Conservation (phyloP, 2,113 vertebrate genomes). For the Burhinus bistriatus region DNA sequence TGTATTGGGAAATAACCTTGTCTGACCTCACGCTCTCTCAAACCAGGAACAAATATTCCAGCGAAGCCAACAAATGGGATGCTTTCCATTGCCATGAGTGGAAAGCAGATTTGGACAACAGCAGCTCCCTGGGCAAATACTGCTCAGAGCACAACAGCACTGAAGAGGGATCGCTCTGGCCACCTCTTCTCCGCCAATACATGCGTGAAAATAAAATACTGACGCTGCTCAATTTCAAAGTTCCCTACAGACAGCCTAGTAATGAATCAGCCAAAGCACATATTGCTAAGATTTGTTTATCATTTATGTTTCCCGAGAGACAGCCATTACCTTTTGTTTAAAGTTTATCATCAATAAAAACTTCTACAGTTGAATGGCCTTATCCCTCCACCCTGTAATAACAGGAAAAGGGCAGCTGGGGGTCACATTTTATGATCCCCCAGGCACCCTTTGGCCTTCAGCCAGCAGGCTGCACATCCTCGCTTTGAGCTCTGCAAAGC, state of each 20-base stretch:
- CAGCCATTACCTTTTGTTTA: not conserved
- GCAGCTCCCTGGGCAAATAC: not conserved
- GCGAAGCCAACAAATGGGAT: not conserved
- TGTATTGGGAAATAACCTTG: not conserved
- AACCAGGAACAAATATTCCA: not conserved
- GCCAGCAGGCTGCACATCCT: not conserved
- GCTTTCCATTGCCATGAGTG: not conserved
- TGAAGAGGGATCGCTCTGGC: not conserved
- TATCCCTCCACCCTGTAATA: not conserved
- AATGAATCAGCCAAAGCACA: not conserved
- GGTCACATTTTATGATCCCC: not conserved
- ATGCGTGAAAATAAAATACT: not conserved
- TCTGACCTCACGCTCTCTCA: not conserved
- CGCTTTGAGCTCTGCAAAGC: not conserved
- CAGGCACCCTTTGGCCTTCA: not conserved
- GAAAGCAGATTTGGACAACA: not conserved
- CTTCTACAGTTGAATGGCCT: not conserved
- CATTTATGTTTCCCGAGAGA: not conserved
- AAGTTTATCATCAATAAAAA: conserved; percentile 28
- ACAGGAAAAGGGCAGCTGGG: not conserved
- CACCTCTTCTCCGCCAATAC: not conserved
- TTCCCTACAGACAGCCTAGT: not conserved
- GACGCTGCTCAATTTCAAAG: not conserved
- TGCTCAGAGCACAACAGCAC: not conserved
- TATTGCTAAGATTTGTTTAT: not conserved